phyloP scores from a whole-genome alignment of 2,113 vertebrate genomes.

The Circaetus cinerascens region DNA sequence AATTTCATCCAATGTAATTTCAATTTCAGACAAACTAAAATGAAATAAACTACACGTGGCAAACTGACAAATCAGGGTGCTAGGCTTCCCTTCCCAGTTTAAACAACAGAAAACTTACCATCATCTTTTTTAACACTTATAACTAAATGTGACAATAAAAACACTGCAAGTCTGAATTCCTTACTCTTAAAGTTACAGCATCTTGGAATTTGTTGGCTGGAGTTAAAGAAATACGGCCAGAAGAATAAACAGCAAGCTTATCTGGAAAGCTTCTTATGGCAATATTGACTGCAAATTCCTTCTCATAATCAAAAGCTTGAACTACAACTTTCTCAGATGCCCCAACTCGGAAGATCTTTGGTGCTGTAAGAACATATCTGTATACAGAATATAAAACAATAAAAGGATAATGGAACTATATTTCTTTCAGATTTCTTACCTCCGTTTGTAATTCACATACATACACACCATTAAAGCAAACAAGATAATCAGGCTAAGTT shows the following conservation, averaged over 20 bases:
- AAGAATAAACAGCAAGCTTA: constrained; percentile 40
- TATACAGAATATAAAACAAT: not conserved
- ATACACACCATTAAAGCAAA: not conserved
- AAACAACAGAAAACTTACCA: not conserved
- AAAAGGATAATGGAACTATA: not conserved
- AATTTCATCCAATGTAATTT: not conserved
- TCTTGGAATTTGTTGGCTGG: constrained; percentile 78
- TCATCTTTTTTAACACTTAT: not conserved
- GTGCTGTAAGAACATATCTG: constrained; percentile 88
- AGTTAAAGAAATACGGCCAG: constrained; percentile 64
- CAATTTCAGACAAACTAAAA: not conserved
- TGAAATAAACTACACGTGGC: not conserved
- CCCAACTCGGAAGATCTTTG: constrained; percentile 78
- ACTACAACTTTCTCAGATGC: constrained; percentile 81
- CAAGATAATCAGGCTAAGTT: not conserved
- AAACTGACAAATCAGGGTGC: not conserved
- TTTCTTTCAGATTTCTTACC: not conserved
- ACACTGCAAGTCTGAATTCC: not conserved
- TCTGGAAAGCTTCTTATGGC: constrained; percentile 83
- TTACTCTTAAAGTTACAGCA: constrained; percentile 75
- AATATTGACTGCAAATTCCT: constrained; percentile 70
- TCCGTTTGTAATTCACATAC: not conserved
- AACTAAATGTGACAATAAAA: not conserved
- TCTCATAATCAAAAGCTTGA: constrained; percentile 81
- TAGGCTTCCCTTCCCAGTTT: not conserved